phyloP scores from a whole-genome alignment of 2,888 invertebrate species.

The Drosophila nr. perissopoda region DNA sequence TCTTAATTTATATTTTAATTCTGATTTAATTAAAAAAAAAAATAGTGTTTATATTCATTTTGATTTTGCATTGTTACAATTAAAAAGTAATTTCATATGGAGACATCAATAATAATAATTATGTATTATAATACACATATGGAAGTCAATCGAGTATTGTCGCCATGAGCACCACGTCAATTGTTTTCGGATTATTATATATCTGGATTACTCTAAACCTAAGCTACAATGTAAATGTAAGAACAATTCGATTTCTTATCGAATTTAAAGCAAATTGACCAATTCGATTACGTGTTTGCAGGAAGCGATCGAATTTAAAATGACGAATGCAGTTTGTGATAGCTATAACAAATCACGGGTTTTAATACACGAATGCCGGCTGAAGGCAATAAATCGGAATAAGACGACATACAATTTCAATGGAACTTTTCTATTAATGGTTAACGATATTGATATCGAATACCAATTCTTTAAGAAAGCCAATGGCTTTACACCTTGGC shows the following conservation, averaged over 20 bases:
- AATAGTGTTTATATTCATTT: too few relatives aligned
- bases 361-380: constrained; percentile 6
- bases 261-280: neutral
- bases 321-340: constrained; percentile 23
- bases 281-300: neutral
- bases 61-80: neutral
- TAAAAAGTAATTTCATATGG: neutral
- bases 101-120: too few relatives aligned
- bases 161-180: neutral
- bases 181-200: neutral
- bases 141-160: neutral
- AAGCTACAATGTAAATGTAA: neutral
- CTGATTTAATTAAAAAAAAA: too few relatives aligned
- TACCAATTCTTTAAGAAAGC: neutral
- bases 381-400: constrained; percentile 28
- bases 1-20: too few relatives aligned
- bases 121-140: neutral
- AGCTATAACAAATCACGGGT: constrained; percentile 7
- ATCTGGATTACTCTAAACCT: neutral
- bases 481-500: neutral
- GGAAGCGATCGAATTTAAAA: constrained; percentile 14
- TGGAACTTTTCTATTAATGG: neutral
- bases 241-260: neutral
- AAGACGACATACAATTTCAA: constrained; percentile 12
- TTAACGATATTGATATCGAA: too few relatives aligned